Base-by-base conservation (phyloP, 2,113 vertebrate genomes). In the Ophthalmolycus amberensis region DNA sequence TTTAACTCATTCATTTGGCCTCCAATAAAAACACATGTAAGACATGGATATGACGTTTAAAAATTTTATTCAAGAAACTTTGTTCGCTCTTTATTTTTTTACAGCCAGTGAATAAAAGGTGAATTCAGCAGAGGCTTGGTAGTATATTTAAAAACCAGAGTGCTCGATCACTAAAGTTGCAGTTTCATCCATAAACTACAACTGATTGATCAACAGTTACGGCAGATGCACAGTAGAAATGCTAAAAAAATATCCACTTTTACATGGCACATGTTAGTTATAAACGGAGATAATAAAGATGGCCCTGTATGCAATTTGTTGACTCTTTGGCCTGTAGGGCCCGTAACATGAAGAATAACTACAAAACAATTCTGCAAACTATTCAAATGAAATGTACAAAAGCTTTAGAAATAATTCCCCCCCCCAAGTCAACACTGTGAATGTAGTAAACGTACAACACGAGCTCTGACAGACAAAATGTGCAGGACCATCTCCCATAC, bases 271-370 rank as follows among this genome's bases (percentile, higher is more conserved):
- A 22, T 37, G 34, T 70, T 37, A 15, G 48, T 50, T 50, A 50
- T 20, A 50, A 67, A 38, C 1, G 37, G 37, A 48, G 48, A 32
- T 8, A 25, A 18, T 29, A 40, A 75, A 27, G 20, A 80, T 42
- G 2, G 4, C 56, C 22, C 42, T 73, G 25, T 25, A 20, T 73
- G 65, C 46, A 65, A 32, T 32, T 70, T 76, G 58, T n/a, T 80
- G 27, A 75, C 34, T 89, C 79, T 90, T 92, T 91, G 91, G 91
- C 79, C 82, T 86, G 77, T 74, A 38, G 48, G 71, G 66, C 14
- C 59, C 5, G 46, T 88, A 90, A 89, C 85, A 84, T 68, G 16
- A 80, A 78, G 72, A 95, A 92, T 93, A 94, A 94, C 93, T 94
- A 94, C 20, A 82, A 74, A 68, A 89, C 52, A 60, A n/a, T 60